These are phyloP conservation scores for Natrix natrix DNA, from an alignment of 2,797 vertebrate species.

Conservation along the genomic window DNA sequence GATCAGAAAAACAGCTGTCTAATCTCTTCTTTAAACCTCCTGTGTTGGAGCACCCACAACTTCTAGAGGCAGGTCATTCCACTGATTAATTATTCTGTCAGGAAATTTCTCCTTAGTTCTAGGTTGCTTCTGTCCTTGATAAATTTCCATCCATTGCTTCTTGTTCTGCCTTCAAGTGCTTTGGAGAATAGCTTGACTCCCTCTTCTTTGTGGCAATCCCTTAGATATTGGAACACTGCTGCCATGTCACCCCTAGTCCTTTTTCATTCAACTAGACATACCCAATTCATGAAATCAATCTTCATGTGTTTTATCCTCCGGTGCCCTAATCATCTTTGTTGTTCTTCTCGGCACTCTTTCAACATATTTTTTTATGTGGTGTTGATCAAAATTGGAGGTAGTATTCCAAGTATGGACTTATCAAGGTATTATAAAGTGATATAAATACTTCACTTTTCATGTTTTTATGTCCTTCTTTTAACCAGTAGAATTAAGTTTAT, in stretches of 20 bases:
- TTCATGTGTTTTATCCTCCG: not conserved
- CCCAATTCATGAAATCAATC: too few relatives aligned
- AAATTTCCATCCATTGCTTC: too few relatives aligned
- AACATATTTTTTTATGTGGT: not conserved
- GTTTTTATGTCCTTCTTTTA: not conserved
- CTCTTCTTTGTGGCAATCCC: too few relatives aligned
- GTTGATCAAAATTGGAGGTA: too few relatives aligned
- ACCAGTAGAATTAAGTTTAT: not conserved
- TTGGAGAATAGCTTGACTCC: too few relatives aligned
- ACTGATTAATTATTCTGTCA: not conserved
- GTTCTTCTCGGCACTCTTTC: not conserved
- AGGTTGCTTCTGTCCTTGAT: too few relatives aligned
- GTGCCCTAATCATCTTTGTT: not conserved
- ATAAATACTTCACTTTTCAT: not conserved
- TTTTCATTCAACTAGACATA: too few relatives aligned
- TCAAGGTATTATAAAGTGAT: not conserved
- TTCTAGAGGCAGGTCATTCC: not conserved
- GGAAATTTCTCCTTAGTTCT: too few relatives aligned
- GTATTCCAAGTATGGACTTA: not conserved
- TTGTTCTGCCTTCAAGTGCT: too few relatives aligned
- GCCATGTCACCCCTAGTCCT: too few relatives aligned
- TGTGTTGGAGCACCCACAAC: not conserved
- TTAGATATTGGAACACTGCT: too few relatives aligned
- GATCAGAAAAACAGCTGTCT: not conserved
- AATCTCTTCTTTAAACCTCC: not conserved